Evolutionary conservation across 2,888 invertebrate genomes (phyloP).

Genomic region (Hydraecia micacea): DNA sequence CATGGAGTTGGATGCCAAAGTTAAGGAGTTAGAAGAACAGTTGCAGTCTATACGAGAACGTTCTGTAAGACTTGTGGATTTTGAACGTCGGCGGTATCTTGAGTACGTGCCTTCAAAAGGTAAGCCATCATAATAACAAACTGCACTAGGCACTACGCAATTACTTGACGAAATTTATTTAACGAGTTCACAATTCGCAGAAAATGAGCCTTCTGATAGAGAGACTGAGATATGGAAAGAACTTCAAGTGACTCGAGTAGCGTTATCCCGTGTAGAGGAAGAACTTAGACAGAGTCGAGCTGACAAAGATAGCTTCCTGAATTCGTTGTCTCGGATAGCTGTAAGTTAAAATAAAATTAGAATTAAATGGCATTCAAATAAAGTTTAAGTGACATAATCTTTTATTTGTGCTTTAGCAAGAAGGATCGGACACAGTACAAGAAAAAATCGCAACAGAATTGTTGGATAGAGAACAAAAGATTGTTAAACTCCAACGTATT

Average conservation of each 20-base stretch:
- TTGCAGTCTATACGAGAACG: slow-evolving; percentile 76
- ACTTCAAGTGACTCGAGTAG: slow-evolving; percentile 80
- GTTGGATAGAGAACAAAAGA: slow-evolving; percentile 82
- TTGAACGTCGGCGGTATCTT: slow-evolving; percentile 79
- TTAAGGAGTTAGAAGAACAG: slow-evolving; percentile 78
- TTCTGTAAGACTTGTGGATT: slow-evolving; percentile 78
- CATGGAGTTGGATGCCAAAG: slow-evolving; percentile 73
- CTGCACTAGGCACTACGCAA: not conserved
- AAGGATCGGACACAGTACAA: slow-evolving; percentile 76
- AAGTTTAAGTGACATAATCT: not conserved
- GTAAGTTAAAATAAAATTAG: slow-evolving; percentile 70
- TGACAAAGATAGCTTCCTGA: slow-evolving; percentile 88
- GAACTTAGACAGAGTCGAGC: slow-evolving; percentile 82
- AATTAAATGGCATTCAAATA: not conserved
- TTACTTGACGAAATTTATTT: not conserved
- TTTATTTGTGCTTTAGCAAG: slow-evolving; percentile 76
- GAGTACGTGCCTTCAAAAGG: slow-evolving; percentile 84
- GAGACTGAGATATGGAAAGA: slow-evolving; percentile 89
- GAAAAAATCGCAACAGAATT: slow-evolving; percentile 84
- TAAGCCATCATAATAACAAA: slow-evolving; percentile 49
- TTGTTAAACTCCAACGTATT: slow-evolving; percentile 78
- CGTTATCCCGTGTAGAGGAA: slow-evolving; percentile 81
- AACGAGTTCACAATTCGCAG: slow-evolving; percentile 67
- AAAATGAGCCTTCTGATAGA: slow-evolving; percentile 83
- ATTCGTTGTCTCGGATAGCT: slow-evolving; percentile 86